Base-by-base conservation (phyloP, 2,797 vertebrate species). In the Ctenopoma multispine region DNA sequence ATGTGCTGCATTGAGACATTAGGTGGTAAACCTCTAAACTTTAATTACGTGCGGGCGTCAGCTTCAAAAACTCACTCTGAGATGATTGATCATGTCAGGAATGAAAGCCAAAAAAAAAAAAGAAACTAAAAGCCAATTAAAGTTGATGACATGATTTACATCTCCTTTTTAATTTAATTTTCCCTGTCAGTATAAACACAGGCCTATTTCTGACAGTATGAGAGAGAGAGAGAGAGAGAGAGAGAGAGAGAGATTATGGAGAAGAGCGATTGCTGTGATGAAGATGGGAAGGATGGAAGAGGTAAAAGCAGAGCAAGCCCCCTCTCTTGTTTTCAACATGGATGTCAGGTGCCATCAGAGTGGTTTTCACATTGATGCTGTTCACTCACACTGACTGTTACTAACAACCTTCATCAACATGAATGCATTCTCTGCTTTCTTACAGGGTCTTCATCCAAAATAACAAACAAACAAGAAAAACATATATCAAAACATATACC, bases 131-230 rank as follows among this genome's bases (percentile, higher is more conserved):
- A 77, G 55, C 68, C 77, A 80, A 67, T 78, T 85, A 85, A 74
- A 75, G 18, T 20, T 12, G 31, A 67, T 77, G 66, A 57, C 46
- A 80, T 57, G 61, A 85, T 85, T 80, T 82, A 56, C 63, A 74
- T 80, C 58, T 79, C 31, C 40, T 72, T 77, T 81, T 82, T 76
- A 74, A 82, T 88, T 80, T 34, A 34, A 75, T 75, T 65, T 75
- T 72, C 24, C 50, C 61, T 73, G 77, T 82, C 64, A 80, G 71
- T 61, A 59, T 40, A 71, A 79, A 80, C 56, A 67, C n/a, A 76
- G 62, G 56, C 34, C 40, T 24, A 18, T 63, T 59, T 56, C 43
- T 78, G 77, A 2, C 14, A 41, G 14, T 41, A 17, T 24, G 68
- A 21, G 5, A 15, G 48, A 10, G 41, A 48, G 51, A 71, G 20